A percentile compares a stretch with the other conserved stretches of the same genome.
These are phyloP conservation scores for Scrobipalpa atriplicella DNA, from an alignment of 2,888 invertebrate species.

Conservation along the genomic window DNA sequence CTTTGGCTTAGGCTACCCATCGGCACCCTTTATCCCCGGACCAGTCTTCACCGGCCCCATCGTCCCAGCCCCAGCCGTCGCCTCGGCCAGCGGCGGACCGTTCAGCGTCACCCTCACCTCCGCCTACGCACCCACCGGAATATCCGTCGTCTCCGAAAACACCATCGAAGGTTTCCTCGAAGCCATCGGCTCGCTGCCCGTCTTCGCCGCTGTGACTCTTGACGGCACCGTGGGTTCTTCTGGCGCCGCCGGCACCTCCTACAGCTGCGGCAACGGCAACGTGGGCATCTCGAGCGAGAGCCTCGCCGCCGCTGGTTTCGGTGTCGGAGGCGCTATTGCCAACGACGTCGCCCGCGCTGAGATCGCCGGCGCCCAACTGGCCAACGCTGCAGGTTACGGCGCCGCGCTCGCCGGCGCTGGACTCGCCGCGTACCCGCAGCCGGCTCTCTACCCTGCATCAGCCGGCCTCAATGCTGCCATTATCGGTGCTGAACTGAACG, in stretches of 20 bases:
- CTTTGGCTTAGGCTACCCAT: conserved; percentile 27
- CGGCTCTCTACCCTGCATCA: not conserved
- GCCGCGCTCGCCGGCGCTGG: not conserved
- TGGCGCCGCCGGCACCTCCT: conserved; percentile 44
- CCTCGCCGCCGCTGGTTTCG: conserved; percentile 37
- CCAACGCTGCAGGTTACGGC: conserved; percentile 7
- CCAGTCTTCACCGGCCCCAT: not conserved
- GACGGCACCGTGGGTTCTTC: conserved; percentile 50
- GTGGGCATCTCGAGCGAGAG: conserved; percentile 49
- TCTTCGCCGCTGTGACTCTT: conserved; percentile 49
- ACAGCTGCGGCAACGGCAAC: conserved; percentile 51
- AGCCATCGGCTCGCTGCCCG: conserved; percentile 53
- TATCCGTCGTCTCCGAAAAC: conserved; percentile 50
- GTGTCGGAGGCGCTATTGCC: conserved; percentile 1
- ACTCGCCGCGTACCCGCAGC: not conserved
- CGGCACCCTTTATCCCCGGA: not conserved
- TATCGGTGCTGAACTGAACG: not conserved
- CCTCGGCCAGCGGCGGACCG: conserved; percentile 32
- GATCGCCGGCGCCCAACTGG: conserved; percentile 3
- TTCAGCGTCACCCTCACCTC: conserved; percentile 35
- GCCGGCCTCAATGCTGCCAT: not conserved
- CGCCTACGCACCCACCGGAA: conserved; percentile 43
- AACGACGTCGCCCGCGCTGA: conserved; percentile 11
- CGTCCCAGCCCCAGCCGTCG: conserved; percentile 13
- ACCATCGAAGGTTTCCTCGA: conserved; percentile 46